These are phyloP conservation scores for Dromococcyx pavoninus DNA, from an alignment of 2,797 vertebrate genomes.

Conservation along the genomic window DNA sequence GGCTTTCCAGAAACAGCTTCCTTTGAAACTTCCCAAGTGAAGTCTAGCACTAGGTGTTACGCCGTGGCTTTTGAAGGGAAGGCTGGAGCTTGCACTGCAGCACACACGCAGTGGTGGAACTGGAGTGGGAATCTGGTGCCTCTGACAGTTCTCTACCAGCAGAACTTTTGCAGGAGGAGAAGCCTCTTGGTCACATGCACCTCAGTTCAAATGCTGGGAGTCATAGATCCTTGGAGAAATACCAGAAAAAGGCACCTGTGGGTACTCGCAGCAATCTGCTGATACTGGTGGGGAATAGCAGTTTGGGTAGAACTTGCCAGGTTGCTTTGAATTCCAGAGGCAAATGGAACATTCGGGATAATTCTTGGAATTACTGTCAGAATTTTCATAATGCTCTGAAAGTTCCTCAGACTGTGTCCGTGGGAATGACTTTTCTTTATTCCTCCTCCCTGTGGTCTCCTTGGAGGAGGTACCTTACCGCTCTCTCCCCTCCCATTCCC, in stretches of 20 bases:
- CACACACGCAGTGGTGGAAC: fast-evolving
- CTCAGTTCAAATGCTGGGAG: neutral
- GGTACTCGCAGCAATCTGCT: fast-evolving
- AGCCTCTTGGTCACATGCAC: fast-evolving
- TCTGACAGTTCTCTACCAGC: neutral
- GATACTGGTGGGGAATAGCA: fast-evolving
- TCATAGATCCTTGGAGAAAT: neutral
- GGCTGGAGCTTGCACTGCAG: neutral
- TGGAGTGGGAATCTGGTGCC: neutral
- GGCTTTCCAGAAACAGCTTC: neutral
- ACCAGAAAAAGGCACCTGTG: fast-evolving
- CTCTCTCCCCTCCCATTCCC: neutral
- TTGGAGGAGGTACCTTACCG: neutral
- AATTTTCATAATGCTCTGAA: neutral
- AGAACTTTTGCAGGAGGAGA: neutral
- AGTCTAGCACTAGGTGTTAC: fast-evolving
- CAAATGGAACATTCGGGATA: neutral
- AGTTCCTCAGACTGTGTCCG: neutral
- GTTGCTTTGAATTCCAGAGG: neutral
- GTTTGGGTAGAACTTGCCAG: neutral
- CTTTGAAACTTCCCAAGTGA: neutral
- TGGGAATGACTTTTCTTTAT: neutral
- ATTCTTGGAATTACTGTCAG: neutral
- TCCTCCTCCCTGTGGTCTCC: neutral
- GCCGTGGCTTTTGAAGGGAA: neutral